Percentiles rank a stretch among this genome's conserved stretches.
Conservation (phyloP, 2,113 vertebrate genomes). For the Glaucidium brasilianum region DNA sequence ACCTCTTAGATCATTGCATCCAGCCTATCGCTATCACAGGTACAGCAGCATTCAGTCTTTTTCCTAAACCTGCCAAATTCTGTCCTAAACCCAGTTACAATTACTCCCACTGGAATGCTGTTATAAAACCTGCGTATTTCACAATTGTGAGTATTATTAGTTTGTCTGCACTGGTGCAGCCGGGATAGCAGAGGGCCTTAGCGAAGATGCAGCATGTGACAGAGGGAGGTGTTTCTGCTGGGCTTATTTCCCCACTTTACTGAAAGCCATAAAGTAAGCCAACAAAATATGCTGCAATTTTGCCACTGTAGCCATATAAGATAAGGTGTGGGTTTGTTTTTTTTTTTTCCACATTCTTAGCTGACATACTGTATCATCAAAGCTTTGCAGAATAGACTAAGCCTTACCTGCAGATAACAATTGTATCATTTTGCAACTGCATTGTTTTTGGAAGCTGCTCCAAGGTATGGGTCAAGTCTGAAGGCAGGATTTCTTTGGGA, state of each 20-base stretch:
- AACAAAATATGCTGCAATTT: background rate
- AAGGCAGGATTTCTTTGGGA: background rate
- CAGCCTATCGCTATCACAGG: background rate
- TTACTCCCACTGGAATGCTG: constrained; percentile 3
- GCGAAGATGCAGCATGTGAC: background rate
- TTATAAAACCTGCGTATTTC: background rate
- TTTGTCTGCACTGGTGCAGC: background rate
- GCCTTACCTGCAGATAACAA: background rate
- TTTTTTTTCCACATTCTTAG: background rate
- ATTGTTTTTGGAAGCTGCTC: background rate
- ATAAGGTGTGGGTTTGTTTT: background rate
- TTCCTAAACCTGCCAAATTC: background rate
- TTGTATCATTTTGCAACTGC: background rate
- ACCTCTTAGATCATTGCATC: background rate
- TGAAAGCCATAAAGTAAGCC: background rate
- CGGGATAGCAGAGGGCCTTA: background rate
- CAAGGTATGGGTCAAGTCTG: background rate
- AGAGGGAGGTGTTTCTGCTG: background rate
- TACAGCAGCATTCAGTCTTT: background rate
- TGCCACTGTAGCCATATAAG: background rate
- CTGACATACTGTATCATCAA: background rate
- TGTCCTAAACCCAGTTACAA: background rate
- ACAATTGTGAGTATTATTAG: background rate
- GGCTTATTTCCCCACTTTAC: background rate
- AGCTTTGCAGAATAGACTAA: background rate